Evolutionary conservation across 2,888 invertebrate species (phyloP), one percentile per base, ranked within the genome.

Genomic region (Idaea biselata): DNA sequence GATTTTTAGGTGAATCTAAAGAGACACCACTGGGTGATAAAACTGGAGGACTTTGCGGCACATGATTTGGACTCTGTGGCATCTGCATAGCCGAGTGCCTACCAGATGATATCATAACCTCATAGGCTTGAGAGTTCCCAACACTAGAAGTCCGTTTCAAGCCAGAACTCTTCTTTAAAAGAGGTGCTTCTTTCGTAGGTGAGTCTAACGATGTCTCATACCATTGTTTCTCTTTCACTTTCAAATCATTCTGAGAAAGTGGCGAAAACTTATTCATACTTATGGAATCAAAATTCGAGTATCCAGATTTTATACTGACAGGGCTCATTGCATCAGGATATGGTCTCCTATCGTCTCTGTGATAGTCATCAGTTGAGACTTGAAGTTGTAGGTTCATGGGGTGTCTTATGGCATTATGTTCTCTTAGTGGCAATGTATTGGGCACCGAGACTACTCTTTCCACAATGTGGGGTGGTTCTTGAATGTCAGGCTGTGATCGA

Each of bases 1-100:
- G 94, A 81, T 96, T 97, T 80, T 96, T 96, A 0, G 97, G 96
- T 6, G 97, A 96, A 75, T 96, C 97, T 67, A 95, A 91, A 18
- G 95, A 94, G 60, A 95, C 87, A 73, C 94, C 77, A 79, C 87
- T 85, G 0, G 91, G 89, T 0, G 91, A 91, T 63, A 89, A 63
- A 1, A 90, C 83, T 16, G 89, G 86, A 67, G 89, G 86, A 67
- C 87, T 89, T 54, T 82, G 84, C 0, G 85, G 80, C 60, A 85
- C 71, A 68, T 87, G 87, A 70, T 84, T 82, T 0, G 89, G 84
- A 69, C 88, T 89, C 18, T 83, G 85, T 1, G 86, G 81, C 61
- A 84, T 86, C 66, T 90, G 90, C 87, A 91, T 82, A 1, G 91
- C 89, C 0, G 91, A 88, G 74, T 88, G 87, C n/a, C 91, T 77